Percentiles rank a stretch among this genome's conserved stretches.
Conservation (phyloP, 2,797 vertebrate genomes). For the Squalus acanthias region DNA sequence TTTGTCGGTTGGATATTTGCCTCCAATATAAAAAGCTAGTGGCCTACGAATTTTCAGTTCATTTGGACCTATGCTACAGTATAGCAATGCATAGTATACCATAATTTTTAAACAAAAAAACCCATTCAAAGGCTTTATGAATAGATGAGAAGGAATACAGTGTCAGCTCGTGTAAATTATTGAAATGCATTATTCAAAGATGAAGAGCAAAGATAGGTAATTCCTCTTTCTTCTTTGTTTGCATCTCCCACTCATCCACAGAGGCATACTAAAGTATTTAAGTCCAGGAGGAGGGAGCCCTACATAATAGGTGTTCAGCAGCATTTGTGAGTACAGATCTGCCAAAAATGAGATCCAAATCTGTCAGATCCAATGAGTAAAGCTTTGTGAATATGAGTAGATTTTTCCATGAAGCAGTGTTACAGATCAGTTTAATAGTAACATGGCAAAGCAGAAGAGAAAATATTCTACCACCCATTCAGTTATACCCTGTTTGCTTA, state of each 20-base stretch:
- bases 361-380: neutral
- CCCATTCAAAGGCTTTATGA: neutral
- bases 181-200: neutral
- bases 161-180: neutral
- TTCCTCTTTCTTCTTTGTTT: neutral
- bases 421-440: neutral
- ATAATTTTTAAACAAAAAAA: neutral
- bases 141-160: neutral
- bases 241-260: neutral
- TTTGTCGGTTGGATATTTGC: neutral
- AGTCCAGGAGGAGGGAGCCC: neutral
- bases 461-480: neutral
- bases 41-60: neutral
- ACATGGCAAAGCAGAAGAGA: neutral
- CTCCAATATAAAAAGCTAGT: neutral
- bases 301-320: neutral
- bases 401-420: neutral
- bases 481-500: neutral
- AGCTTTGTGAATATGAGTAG: neutral
- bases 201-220: neutral
- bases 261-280: neutral
- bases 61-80: neutral
- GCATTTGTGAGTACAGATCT: neutral
- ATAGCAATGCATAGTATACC: neutral
- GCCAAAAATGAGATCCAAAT: neutral